Base-by-base conservation (phyloP, 1,140 invertebrate species). In the Oryzaephilus surinamensis region DNA sequence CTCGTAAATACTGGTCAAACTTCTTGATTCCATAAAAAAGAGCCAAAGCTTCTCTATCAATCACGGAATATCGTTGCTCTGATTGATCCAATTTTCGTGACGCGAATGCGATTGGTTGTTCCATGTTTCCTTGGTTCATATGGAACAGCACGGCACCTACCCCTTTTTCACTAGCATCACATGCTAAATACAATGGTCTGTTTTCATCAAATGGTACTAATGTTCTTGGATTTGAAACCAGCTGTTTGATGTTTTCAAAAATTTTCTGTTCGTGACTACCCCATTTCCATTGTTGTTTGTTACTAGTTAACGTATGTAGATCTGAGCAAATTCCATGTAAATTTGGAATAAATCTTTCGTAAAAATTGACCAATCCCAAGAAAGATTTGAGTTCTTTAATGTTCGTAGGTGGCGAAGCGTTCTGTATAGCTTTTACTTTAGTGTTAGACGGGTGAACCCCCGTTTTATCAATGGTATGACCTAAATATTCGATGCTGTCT, bases 1-100 rank as follows among this genome's bases (percentile, higher is more conserved):
- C 5, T 6, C 5, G 4, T 24, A 24, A 31, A 46, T 66, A 74
- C 20, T 65, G 43, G 18, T 68, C 57, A 46, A 73, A 73, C 47
- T 65, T 68, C 36, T 60, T 59, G 2, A 75, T 57, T 3, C 57
- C 23, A 6, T 10, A 39, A n/a, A 34, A 23, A 18, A 58, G 50
- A 6, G 45, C 55, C 3, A 62, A 42, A 3, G 46, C 52, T 45
- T 64, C 55, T 33, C 50, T 52, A 30, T 63, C 57, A 4, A 57
- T 54, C 1, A 40, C 38, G 3, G 50, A 28, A 27, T 57, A 61
- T 17, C 50, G 52, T 26, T 28, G 36, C 35, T 63, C 58, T 2
- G 50, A 13, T 6, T 33, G 30, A 2, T 27, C 38, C 1, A 59
- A 42, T 1, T 33, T 42, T 18, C 54, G 38, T 4, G 52, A 61